Evolutionary conservation across 1,140 invertebrate genomes (phyloP).

Genomic region (Parapsyche elsis): DNA sequence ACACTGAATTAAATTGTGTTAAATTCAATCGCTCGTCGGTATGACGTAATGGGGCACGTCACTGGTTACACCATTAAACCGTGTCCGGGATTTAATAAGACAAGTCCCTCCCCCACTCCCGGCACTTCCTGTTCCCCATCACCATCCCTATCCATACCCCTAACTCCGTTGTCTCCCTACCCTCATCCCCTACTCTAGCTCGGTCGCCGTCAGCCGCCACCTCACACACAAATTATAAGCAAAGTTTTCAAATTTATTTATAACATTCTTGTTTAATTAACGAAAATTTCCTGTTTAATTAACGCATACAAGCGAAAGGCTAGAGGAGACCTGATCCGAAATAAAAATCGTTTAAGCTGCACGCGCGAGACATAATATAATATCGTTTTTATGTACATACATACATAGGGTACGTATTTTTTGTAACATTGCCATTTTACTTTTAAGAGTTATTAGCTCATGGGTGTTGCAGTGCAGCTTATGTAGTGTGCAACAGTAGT

Average conservation of each 20-base stretch:
- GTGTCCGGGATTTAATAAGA: constrained; percentile 57
- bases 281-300: constrained; percentile 55
- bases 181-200: background rate
- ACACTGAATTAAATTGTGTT: background rate
- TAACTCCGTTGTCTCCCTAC: constrained; percentile 10
- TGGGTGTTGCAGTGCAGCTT: constrained; percentile 8
- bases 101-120: constrained; percentile 43
- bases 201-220: constrained; percentile 29
- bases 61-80: constrained; percentile 55
- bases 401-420: background rate
- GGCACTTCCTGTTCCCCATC: constrained; percentile 36
- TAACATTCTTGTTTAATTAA: constrained; percentile 57
- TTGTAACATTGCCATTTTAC: background rate
- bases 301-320: constrained; percentile 51
- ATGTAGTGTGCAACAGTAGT: constrained; percentile 10
- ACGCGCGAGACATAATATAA: background rate
- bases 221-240: constrained; percentile 55
- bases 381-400: background rate
- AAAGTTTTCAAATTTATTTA: constrained; percentile 57
- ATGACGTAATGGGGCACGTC: constrained; percentile 39
- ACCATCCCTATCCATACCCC: background rate
- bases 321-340: constrained; percentile 29
- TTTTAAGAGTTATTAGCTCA: constrained; percentile 4
- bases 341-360: constrained; percentile 20
- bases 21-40: constrained; percentile 9